Percentiles rank a stretch among this genome's conserved stretches.
Conservation (phyloP, 2,113 vertebrate genomes). For the Poicephalus gulielmi region DNA sequence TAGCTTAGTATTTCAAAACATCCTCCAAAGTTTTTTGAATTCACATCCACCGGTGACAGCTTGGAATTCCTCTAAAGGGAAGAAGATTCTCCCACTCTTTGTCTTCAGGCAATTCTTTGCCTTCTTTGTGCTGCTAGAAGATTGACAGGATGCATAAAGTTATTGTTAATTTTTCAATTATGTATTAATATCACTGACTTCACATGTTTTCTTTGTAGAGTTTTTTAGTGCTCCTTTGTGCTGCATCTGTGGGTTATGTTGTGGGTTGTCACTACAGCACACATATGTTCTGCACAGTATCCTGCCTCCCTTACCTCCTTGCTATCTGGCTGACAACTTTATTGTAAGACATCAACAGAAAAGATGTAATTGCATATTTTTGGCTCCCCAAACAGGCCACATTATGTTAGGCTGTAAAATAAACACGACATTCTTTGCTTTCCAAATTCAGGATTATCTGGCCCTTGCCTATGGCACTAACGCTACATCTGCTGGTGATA, state of each 20-base stretch:
- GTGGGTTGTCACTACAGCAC: neutral
- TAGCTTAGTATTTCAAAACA: neutral
- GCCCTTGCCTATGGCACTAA: slow-evolving; percentile 41
- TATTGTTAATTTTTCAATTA: neutral
- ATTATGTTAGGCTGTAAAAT: slow-evolving; percentile 40
- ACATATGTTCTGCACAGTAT: neutral
- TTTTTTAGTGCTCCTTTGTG: neutral
- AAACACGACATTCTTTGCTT: slow-evolving; percentile 35
- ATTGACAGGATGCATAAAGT: neutral
- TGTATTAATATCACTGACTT: neutral
- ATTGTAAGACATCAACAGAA: slow-evolving; percentile 21
- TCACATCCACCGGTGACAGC: neutral
- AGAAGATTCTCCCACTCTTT: neutral
- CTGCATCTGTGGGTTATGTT: neutral
- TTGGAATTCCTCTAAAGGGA: neutral
- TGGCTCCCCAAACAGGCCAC: neutral
- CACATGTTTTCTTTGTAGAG: neutral
- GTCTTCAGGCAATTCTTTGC: neutral
- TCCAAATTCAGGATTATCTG: slow-evolving; percentile 54
- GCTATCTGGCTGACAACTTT: slow-evolving; percentile 17
- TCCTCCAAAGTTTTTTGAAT: neutral
- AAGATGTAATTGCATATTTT: slow-evolving; percentile 3
- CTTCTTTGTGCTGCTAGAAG: neutral
- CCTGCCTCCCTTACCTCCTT: neutral
- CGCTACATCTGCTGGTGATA: slow-evolving; percentile 47